Percentiles rank a stretch among this genome's conserved stretches.
These are phyloP conservation scores for Ischnus inquisitorius DNA, from an alignment of 2,888 invertebrate species.

Conservation along the genomic window DNA sequence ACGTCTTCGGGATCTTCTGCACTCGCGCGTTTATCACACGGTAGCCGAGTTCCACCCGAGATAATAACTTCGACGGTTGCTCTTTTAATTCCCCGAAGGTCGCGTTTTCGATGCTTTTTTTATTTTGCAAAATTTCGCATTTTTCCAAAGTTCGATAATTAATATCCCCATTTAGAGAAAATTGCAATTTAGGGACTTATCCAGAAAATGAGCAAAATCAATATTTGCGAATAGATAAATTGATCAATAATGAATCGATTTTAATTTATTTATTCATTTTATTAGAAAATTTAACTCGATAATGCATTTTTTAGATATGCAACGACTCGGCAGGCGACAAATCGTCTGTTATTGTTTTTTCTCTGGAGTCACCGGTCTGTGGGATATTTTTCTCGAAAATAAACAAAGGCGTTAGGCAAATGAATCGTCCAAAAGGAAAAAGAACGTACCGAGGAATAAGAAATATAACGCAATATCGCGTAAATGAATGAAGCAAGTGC, in stretches of 20 bases:
- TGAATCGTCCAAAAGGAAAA: slow-evolving; percentile 30
- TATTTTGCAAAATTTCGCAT: too few relatives aligned
- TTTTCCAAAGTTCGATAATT: too few relatives aligned
- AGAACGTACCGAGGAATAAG: neutral
- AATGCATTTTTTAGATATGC: too few relatives aligned
- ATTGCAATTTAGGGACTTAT: too few relatives aligned
- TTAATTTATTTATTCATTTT: too few relatives aligned
- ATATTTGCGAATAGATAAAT: too few relatives aligned
- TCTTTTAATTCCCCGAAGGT: neutral
- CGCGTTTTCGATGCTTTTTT: neutral
- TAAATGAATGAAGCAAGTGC: slow-evolving; percentile 65
- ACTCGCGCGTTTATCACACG: neutral
- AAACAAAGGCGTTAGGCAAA: slow-evolving; percentile 14
- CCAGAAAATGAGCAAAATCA: too few relatives aligned
- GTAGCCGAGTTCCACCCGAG: slow-evolving; percentile 5
- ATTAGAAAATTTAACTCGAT: too few relatives aligned
- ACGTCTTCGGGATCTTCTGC: slow-evolving; percentile 6
- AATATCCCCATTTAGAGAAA: too few relatives aligned
- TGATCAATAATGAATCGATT: too few relatives aligned
- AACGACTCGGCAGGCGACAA: too few relatives aligned
- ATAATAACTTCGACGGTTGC: neutral
- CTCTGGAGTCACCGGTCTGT: neutral
- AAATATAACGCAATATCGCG: slow-evolving; percentile 48
- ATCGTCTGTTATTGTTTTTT: neutral
- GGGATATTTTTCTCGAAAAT: neutral